Evolutionary conservation across 2,797 vertebrate genomes (phyloP).

Genomic region (Sebastes steindachneri): DNA sequence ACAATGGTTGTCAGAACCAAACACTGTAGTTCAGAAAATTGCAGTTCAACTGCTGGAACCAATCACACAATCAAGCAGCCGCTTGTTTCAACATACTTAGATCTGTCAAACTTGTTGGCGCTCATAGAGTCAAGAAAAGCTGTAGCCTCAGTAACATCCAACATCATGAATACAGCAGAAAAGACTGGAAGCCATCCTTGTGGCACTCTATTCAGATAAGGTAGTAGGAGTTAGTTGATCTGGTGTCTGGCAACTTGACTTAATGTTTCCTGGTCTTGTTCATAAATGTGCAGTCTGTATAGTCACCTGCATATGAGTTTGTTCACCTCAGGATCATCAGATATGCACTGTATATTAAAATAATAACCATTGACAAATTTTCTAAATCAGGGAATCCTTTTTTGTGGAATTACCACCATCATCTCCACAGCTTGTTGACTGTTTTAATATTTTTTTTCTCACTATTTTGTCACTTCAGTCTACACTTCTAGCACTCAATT

Average conservation of each 20-base stretch:
- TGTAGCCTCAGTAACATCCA: background rate
- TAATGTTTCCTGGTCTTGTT: background rate
- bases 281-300: background rate
- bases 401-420: background rate
- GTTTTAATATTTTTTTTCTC: too few relatives aligned
- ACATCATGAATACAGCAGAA: background rate
- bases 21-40: conserved; percentile 24
- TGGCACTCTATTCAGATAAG: background rate
- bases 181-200: background rate
- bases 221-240: background rate
- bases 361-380: background rate
- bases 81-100: background rate
- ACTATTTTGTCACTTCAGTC: background rate
- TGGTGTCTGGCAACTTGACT: background rate
- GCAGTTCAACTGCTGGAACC: background rate
- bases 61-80: background rate
- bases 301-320: background rate
- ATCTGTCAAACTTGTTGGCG: background rate
- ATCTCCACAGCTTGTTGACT: too few relatives aligned
- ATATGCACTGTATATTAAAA: background rate
- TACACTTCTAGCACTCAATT: background rate
- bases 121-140: background rate
- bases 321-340: background rate
- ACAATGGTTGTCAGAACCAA: conserved; percentile 5
- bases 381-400: background rate